A percentile compares a stretch with the other conserved stretches of the same genome.
These are phyloP conservation scores for Corythornis leucogaster DNA, from an alignment of 2,797 vertebrate species.

Conservation along the genomic window DNA sequence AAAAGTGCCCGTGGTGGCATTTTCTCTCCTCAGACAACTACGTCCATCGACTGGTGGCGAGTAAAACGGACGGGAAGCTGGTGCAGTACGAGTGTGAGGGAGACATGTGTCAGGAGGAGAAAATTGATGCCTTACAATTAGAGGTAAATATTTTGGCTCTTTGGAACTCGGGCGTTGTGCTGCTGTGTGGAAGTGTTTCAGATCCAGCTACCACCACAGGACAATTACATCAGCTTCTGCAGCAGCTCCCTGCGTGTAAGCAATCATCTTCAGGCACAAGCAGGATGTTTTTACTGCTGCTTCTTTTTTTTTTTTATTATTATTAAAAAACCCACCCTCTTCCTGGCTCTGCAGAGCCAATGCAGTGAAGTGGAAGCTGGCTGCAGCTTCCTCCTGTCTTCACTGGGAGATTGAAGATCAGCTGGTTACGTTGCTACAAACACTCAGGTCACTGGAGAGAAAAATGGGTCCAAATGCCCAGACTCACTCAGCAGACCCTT, in stretches of 20 bases:
- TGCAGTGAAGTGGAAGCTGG: constrained; percentile 10
- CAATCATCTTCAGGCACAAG: constrained; percentile 22
- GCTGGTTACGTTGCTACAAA: neutral
- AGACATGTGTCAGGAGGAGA: constrained; percentile 95
- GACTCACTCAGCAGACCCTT: neutral
- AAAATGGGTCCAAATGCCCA: neutral
- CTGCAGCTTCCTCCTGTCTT: constrained; percentile 16
- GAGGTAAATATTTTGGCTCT: constrained; percentile 82
- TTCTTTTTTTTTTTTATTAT: neutral
- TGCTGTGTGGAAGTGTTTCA: neutral
- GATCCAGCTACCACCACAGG: neutral
- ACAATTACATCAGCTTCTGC: constrained; percentile 19
- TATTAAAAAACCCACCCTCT: neutral
- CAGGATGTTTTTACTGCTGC: neutral
- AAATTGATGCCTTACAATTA: constrained; percentile 94
- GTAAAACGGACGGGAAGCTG: constrained; percentile 97
- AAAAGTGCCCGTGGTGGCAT: neutral
- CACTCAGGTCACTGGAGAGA: neutral
- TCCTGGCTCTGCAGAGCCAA: constrained; percentile 36
- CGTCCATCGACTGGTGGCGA: constrained; percentile 96
- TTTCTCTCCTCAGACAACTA: constrained; percentile 89
- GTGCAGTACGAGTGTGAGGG: constrained; percentile 98
- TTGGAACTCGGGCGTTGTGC: neutral
- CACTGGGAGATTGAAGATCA: neutral
- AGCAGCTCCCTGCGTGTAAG: constrained; percentile 5